These are phyloP conservation scores for Eumeta japonica DNA, from an alignment of 1,140 invertebrate genomes.

Conservation along the genomic window DNA sequence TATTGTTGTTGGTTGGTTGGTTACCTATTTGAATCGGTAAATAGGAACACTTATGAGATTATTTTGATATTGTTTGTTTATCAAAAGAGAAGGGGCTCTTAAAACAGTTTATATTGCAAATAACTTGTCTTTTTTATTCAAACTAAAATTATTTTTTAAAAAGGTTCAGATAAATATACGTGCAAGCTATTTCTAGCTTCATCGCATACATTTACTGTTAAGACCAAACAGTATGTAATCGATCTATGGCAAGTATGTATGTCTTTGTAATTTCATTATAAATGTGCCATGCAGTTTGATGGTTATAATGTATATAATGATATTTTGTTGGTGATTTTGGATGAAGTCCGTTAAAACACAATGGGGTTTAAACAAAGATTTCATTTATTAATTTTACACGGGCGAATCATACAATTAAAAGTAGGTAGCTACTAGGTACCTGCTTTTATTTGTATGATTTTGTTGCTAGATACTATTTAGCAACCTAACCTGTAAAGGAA, in stretches of 20 bases:
- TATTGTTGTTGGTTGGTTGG: background rate
- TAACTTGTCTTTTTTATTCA: conserved; percentile 3
- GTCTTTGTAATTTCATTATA: background rate
- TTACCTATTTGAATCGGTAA: background rate
- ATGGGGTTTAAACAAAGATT: too few species aligned
- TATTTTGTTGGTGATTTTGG: conserved; percentile 3
- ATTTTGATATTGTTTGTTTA: conserved; percentile 8
- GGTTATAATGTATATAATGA: background rate
- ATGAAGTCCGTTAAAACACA: background rate
- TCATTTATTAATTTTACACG: too few species aligned
- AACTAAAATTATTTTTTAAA: background rate
- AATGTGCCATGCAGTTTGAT: background rate
- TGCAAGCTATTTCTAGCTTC: background rate
- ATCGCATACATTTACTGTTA: too few species aligned
- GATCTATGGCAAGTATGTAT: too few species aligned
- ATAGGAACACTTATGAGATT: conserved; percentile 6
- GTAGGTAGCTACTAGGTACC: too few species aligned
- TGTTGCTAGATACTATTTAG: too few species aligned
- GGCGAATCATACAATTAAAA: too few species aligned
- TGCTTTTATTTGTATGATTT: too few species aligned
- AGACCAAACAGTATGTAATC: too few species aligned
- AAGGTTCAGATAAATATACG: background rate
- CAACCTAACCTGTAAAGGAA: too few species aligned
- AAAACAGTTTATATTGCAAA: conserved; percentile 8
- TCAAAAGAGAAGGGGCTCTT: too few species aligned